Base-by-base conservation (phyloP, 2,888 invertebrate species). In the Hyalella azteca region DNA sequence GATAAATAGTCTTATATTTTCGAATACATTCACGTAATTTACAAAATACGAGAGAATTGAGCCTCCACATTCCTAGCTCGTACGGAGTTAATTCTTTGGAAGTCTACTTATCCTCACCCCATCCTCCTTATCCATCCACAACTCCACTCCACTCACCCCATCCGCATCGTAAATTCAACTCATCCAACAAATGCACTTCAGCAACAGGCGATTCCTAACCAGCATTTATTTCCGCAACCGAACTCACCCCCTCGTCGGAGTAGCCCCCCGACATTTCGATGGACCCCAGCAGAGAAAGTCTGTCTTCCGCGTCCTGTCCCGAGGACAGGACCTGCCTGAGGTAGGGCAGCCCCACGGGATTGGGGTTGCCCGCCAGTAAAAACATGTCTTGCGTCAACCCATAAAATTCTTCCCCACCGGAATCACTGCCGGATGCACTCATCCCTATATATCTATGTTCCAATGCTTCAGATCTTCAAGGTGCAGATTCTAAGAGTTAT, bases 301-400 rank as follows among this genome's bases (percentile, higher is more conserved):
- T 32, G 73, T 81, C 81, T 15, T 81, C 81, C 49, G 54, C 19
- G 19, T 79, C 50, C n/a, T 79, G 36, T 26, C 79, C 82, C 76
- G 80, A 41, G 22, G 41, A n/a, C 73, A 81, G 49, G n/a, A 77
- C 79, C 19, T 54, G 36, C 45, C 73, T 66, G 73, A 79, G 54
- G 78, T 50, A 79, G 13, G 81, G 81, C 9, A 81, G 59, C 11
- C 81, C 81, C 81, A 81, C 39, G 13, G 78, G 81, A 32, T 81
- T 79, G 41, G 81, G 81, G 49, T 81, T 81, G 7, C 82, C 82
- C 11, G 78, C 78, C 78, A 82, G 76, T 4, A 54, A 50, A 40
- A 82, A 78, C 29, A 78, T 78, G 78, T 82, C 82, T 39, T 78
- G 79, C 7, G 82, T 79, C 0, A 82, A 39, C 7, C 49, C 32